These are phyloP conservation scores for Autographa gamma DNA, from an alignment of 2,888 invertebrate species.

Conservation along the genomic window DNA sequence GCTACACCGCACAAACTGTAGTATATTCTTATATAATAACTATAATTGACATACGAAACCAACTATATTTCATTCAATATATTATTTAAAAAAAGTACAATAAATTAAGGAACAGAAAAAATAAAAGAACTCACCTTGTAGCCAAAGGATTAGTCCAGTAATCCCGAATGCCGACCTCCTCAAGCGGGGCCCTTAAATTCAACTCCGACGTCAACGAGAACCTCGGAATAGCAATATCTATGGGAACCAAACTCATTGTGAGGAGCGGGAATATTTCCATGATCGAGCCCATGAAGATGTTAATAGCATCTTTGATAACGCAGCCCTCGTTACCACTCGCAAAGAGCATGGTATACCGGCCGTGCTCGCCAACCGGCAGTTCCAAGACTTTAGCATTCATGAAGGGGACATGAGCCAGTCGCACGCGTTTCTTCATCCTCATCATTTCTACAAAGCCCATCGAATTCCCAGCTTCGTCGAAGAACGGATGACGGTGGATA, in stretches of 20 bases:
- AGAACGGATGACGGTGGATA: conserved; percentile 59
- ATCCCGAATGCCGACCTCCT: conserved; percentile 53
- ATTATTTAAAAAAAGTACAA: no score
- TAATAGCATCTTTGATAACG: conserved; percentile 42
- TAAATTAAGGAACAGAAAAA: background rate
- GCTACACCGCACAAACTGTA: no score
- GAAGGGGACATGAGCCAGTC: conserved; percentile 56
- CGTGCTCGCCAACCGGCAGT: conserved; percentile 62
- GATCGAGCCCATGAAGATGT: conserved; percentile 52
- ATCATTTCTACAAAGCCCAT: conserved; percentile 63
- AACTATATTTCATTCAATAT: no score
- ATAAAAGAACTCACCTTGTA: conserved; percentile 55
- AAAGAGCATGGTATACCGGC: conserved; percentile 62
- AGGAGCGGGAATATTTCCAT: conserved; percentile 56
- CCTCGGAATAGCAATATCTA: conserved; percentile 64
- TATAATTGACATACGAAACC: no score
- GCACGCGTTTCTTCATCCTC: conserved; percentile 57
- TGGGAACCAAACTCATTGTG: conserved; percentile 56
- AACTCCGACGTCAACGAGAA: conserved; percentile 58
- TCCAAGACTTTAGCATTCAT: conserved; percentile 62
- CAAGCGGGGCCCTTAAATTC: conserved; percentile 54
- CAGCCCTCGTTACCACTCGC: conserved; percentile 52
- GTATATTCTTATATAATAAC: no score
- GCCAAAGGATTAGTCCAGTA: conserved; percentile 60
- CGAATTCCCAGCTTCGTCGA: conserved; percentile 54